Percentiles rank a stretch among this genome's conserved stretches.
Evolutionary conservation across 2,888 invertebrate genomes (phyloP).

Genomic region (Melikaiella ostensackeni): DNA sequence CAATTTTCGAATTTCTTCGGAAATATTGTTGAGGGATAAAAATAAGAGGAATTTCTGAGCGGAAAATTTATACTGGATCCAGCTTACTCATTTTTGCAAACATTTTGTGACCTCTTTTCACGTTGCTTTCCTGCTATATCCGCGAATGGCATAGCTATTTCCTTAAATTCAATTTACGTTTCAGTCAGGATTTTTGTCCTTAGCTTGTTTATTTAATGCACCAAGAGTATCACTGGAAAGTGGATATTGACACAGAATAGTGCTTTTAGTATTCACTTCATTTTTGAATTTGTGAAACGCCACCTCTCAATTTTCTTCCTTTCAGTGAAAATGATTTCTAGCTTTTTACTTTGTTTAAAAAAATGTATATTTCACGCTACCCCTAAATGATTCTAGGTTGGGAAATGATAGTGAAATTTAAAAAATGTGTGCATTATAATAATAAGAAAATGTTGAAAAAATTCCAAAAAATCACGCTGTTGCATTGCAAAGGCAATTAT

Average conservation of each 20-base stretch:
- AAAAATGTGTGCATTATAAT: too few species aligned
- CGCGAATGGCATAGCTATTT: constrained; percentile 3
- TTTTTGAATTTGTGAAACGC: not conserved
- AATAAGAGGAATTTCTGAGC: constrained; percentile 1
- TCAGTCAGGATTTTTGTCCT: constrained; percentile 4
- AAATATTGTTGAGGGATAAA: not conserved
- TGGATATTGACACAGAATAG: not conserved
- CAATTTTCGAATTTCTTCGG: too few species aligned
- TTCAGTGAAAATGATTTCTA: too few species aligned
- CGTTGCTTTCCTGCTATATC: not conserved
- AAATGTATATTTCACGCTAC: too few species aligned
- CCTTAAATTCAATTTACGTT: constrained; percentile 10
- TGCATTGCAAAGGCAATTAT: too few species aligned
- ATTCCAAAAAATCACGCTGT: too few species aligned
- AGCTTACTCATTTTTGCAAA: constrained; percentile 8
- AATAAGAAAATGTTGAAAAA: too few species aligned
- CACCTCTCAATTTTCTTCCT: too few species aligned
- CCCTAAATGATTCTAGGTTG: too few species aligned
- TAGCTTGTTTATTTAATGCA: not conserved
- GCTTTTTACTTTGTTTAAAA: too few species aligned
- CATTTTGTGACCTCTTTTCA: constrained; percentile 22
- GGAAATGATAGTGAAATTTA: too few species aligned
- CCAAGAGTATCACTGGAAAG: not conserved
- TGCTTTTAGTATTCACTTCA: not conserved
- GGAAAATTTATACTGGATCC: not conserved